Percentiles rank a stretch among this genome's conserved stretches.
phyloP scores from a whole-genome alignment of 2,113 vertebrate species.

The Sprattus sprattus region DNA sequence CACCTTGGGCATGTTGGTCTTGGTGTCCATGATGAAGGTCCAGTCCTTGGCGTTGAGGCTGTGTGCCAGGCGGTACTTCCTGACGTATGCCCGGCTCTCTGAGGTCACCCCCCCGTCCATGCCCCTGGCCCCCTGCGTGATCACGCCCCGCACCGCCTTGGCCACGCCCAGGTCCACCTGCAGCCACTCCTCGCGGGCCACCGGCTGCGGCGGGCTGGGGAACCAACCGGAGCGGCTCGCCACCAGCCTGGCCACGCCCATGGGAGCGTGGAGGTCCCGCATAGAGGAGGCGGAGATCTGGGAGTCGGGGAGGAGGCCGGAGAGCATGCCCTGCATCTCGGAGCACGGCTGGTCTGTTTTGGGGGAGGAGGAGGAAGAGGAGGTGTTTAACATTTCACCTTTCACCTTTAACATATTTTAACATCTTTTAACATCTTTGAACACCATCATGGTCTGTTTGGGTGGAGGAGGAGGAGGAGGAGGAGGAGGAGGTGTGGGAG shows the following conservation, averaged over 20 bases:
- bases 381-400: too few relatives aligned
- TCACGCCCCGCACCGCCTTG: slow-evolving; percentile 86
- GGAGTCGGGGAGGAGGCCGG: slow-evolving; percentile 86
- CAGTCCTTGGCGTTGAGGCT: slow-evolving; percentile 92
- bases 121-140: slow-evolving; percentile 92
- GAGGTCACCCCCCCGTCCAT: slow-evolving; percentile 84
- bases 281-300: slow-evolving; percentile 94
- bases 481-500: too few relatives aligned
- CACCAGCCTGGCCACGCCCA: slow-evolving; percentile 87
- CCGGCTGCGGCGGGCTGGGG: slow-evolving; percentile 82
- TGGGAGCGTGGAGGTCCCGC: slow-evolving; percentile 89
- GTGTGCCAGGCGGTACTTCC: slow-evolving; percentile 93
- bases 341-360: slow-evolving; percentile 88
- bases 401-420: too few relatives aligned
- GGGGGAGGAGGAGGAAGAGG: slow-evolving; percentile 18
- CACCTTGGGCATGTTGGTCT: slow-evolving; percentile 90
- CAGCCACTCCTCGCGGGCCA: slow-evolving; percentile 92
- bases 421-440: too few relatives aligned
- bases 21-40: slow-evolving; percentile 85
- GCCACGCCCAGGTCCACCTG: slow-evolving; percentile 87
- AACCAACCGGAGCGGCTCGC: slow-evolving; percentile 96
- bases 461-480: too few relatives aligned
- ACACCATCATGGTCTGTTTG: too few relatives aligned
- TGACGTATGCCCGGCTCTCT: slow-evolving; percentile 90
- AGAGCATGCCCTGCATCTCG: slow-evolving; percentile 93